Percentiles rank a stretch among this genome's conserved stretches.
Conservation (phyloP, 1,140 invertebrate genomes). For the Cyphomyrmex costatus region DNA sequence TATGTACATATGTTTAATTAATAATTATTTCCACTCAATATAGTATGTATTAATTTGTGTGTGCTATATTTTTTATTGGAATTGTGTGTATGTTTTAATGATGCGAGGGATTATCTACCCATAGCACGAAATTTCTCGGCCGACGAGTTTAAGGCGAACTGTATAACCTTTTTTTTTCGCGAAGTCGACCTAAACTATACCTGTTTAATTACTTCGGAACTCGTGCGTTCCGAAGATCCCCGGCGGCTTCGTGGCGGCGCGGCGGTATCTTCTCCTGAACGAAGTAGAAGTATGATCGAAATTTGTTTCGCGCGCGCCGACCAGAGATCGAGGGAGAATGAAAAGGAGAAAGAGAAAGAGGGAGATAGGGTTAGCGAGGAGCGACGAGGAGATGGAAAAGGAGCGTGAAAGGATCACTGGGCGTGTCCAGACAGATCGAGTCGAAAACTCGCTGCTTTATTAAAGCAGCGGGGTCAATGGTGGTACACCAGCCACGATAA, state of each 20-base stretch:
- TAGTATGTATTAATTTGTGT: constrained; percentile 9
- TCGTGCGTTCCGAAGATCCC: constrained; percentile 49
- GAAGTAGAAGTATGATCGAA: constrained; percentile 44
- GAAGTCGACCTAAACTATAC: constrained; percentile 52
- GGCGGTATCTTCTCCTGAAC: constrained; percentile 20
- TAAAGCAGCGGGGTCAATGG: constrained; percentile 72
- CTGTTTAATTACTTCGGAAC: constrained; percentile 58
- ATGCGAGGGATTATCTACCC: constrained; percentile 8
- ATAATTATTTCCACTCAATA: not conserved
- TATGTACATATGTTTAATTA: not conserved
- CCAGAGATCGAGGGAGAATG: constrained; percentile 57
- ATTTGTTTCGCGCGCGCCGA: constrained; percentile 46
- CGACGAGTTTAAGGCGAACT: constrained; percentile 31
- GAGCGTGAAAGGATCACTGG: constrained; percentile 79
- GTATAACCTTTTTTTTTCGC: constrained; percentile 27
- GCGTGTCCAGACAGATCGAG: constrained; percentile 78
- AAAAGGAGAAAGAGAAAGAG: constrained; percentile 46
- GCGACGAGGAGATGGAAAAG: constrained; percentile 69
- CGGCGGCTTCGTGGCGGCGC: constrained; percentile 34
- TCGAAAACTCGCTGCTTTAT: constrained; percentile 79
- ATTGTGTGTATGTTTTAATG: constrained; percentile 20
- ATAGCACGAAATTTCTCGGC: constrained; percentile 6
- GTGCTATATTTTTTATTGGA: not conserved
- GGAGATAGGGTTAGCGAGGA: constrained; percentile 10
- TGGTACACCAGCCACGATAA: constrained; percentile 68